Base-by-base conservation (phyloP, 2,888 invertebrate genomes). In the Melanchra persicariae region DNA sequence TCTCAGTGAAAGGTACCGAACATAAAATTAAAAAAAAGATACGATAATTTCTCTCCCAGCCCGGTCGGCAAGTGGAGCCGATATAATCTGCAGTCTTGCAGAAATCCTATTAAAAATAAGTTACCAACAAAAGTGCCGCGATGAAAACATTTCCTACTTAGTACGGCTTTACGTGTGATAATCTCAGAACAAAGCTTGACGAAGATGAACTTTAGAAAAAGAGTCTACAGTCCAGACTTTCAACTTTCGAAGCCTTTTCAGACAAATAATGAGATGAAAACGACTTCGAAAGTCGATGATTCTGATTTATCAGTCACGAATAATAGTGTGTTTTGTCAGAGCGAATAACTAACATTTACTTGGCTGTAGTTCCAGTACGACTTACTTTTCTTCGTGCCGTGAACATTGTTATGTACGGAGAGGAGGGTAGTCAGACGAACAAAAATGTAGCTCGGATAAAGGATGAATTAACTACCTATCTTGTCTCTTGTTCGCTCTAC, bases 61-160 rank as follows among this genome's bases (percentile, higher is more conserved):
- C 15, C n/a, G n/a, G n/a, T 34, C 9, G 10, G 22, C 52, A n/a
- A 60, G 55, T 34, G 24, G 12, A 43, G 22, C 37, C 40, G 54
- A 66, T 75, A 66, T 75, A 66, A 79, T 54, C 58, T 74, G 62
- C 59, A 63, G 34, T 51, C 30, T 62, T 66, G 65, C 70, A 78
- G 34, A 63, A 70, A 78, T 40, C 45, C 65, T 17, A 59, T 63
- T 66, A 52, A 63, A 63, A 67, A 64, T 52, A 79, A 79, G 62
- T 70, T 75, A 67, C 24, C 1, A 54, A 40, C 19, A 22, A 54
- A 63, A 67, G 19, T 70, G 40, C 24, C 55, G 60, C 57, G 55
- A 81, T 61, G 52, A 58, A 81, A 77, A 80, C 58, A 66, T 70
- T 82, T 59, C 64, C 51, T 70, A 22, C 58, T 75, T 55, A 72